Conservation (phyloP, 2,113 vertebrate species). For the Hypocryptadius cinnamomeus region DNA sequence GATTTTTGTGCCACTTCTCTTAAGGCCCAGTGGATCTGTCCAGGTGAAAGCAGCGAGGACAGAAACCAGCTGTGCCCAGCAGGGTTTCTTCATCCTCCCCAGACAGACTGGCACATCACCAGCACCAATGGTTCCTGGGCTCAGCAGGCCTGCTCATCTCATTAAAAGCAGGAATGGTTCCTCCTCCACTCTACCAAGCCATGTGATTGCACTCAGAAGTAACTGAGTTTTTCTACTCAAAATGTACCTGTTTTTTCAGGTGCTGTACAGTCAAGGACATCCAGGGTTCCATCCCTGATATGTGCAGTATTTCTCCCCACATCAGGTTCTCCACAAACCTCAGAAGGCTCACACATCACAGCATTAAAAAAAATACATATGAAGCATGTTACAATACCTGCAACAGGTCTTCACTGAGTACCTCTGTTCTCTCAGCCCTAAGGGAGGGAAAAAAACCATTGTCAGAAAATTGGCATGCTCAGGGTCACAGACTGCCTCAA, state of each 20-base stretch:
- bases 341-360: not conserved
- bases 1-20: not conserved
- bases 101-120: not conserved
- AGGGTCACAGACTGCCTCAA: not conserved
- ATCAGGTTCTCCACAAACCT: not conserved
- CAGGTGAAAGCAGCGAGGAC: not conserved
- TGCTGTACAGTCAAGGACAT: not conserved
- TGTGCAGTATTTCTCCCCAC: fast-evolving
- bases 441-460: not conserved
- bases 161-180: not conserved
- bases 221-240: not conserved
- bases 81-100: not conserved
- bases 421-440: conserved; percentile 98
- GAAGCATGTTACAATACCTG: conserved; percentile 74
- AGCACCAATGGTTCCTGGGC: not conserved
- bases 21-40: not conserved
- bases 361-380: not conserved
- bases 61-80: not conserved
- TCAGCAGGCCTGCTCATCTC: not conserved
- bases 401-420: conserved; percentile 95
- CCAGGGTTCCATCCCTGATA: not conserved
- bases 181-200: not conserved
- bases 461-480: not conserved
- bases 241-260: not conserved
- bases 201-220: not conserved